These are phyloP conservation scores for Falcaria lacertinaria DNA, from an alignment of 2,888 invertebrate species.

Conservation along the genomic window DNA sequence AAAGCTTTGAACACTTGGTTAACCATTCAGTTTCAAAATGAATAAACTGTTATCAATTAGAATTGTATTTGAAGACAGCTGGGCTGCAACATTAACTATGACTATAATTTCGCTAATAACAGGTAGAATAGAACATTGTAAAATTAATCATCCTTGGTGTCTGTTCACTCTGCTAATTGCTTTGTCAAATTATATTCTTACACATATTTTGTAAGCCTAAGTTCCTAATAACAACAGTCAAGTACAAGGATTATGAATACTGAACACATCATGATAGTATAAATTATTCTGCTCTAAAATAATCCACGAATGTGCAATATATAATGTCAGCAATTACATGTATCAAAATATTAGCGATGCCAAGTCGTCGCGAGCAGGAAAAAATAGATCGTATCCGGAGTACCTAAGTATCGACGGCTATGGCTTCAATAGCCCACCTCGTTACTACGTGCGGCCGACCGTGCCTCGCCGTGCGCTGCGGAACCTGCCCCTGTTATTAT, in stretches of 20 bases:
- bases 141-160: too few relatives aligned
- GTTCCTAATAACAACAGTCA: background rate
- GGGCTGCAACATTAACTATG: too few relatives aligned
- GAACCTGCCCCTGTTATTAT: background rate
- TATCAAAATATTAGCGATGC: conserved; percentile 41
- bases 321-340: conserved; percentile 19
- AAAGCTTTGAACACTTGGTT: too few relatives aligned
- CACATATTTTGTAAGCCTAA: too few relatives aligned
- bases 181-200: too few relatives aligned
- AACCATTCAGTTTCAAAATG: too few relatives aligned
- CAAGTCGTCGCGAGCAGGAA: conserved; percentile 29
- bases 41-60: too few relatives aligned
- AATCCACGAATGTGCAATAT: conserved; percentile 8
- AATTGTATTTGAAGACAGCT: too few relatives aligned
- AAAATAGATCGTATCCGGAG: too few relatives aligned
- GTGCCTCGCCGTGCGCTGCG: background rate
- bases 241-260: background rate
- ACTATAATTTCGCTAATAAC: too few relatives aligned
- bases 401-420: conserved; percentile 15
- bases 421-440: conserved; percentile 33
- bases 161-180: too few relatives aligned
- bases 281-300: background rate
- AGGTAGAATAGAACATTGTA: too few relatives aligned
- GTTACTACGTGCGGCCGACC: background rate
- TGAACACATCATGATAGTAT: background rate